Base-by-base conservation (phyloP, 53 echinoderm and acorn worm genomes). In the Echinarachnius parma region DNA sequence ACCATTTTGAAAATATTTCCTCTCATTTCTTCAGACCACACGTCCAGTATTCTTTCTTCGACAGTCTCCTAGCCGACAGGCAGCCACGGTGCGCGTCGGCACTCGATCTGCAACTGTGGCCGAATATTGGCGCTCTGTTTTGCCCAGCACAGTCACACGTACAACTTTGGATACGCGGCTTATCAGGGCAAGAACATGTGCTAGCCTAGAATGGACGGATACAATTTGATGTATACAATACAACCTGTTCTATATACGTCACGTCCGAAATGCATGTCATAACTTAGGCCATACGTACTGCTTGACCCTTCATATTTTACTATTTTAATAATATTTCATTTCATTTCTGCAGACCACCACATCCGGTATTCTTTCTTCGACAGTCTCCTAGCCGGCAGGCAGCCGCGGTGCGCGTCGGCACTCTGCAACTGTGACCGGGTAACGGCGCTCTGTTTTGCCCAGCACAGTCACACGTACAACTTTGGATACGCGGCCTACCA, bases 341-440 rank as follows among this genome's bases (percentile, higher is more conserved):
- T 18, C 19, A 13, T 8, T 28, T 29, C 32, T 16, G 13, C 68
- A 68, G 68, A 49, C 30, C 34, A 52, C 52, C 68, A 68, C 31
- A 49, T 50, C 15, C 68, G 34, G 29, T 68, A 68, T 34, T 68
- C 68, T n/a, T 68, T 56, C 74, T 39, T 72, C 16, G 74, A 72
- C 28, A 56, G 55, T 1, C 42, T 72, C 4, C 29, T 72, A 10
- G 55, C 74, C 0, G 74, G 74, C 13, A 34, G 18, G 42, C 74
- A 72, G 57, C 37, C 74, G n/a, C 55, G 74, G 27, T 72, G 74
- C 22, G 74, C 74, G 15, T 16, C 39, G 3, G 39, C 57, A 0
- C 57, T 72, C 1, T 72, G 74, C 37, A 55, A 56, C 55, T 72
- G 74, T 19, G 74, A 72, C 57, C 74, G 74, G 34, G 56, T 39